Base-by-base conservation (phyloP, 1,140 invertebrate genomes). In the Camponotus pennsylvanicus region DNA sequence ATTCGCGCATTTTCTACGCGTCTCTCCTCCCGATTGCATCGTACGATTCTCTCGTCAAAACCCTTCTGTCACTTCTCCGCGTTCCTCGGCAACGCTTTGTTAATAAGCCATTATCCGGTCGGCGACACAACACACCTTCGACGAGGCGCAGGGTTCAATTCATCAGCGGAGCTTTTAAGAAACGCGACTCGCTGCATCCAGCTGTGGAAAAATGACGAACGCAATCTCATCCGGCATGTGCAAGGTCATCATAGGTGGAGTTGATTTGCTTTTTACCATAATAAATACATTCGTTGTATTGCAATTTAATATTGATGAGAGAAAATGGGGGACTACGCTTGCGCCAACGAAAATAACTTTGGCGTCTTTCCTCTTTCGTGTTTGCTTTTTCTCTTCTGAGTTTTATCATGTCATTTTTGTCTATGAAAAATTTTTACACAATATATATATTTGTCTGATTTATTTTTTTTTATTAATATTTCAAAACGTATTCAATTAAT, bases 101-200 rank as follows among this genome's bases (percentile, higher is more conserved):
- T 91, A 91, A 91, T 91, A 91, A 91, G 88, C 90, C 86, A 91
- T 91, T 91, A 91, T 91, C 70, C 75, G 42, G 52, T 27, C 63
- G 71, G 66, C 59, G 88, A 91, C 86, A 86, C 82, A 59, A 91
- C 86, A 86, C 82, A 59, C 32, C 86, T 77, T 86, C 82, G 86
- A 27, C 80, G 75, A 73, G 79, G 49, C 27, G 52, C 69, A 69
- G 57, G 15, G 69, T 90, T 87, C 76, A 77, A 90, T 90, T 90
- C 70, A 69, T 80, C 27, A 27, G 63, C 15, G 55, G 4, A 49
- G 67, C 15, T 78, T 61, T 75, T 82, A 86, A 90, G 83, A 87
- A 76, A 55, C 57, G 37, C 49, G 57, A 21, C 69, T 87, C n/a
- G 52, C 21, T 21, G n/a, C 13, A 63, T 40, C 76, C 61, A 13